phyloP scores from a whole-genome alignment of 2,797 vertebrate genomes.

The Anas capensis region DNA sequence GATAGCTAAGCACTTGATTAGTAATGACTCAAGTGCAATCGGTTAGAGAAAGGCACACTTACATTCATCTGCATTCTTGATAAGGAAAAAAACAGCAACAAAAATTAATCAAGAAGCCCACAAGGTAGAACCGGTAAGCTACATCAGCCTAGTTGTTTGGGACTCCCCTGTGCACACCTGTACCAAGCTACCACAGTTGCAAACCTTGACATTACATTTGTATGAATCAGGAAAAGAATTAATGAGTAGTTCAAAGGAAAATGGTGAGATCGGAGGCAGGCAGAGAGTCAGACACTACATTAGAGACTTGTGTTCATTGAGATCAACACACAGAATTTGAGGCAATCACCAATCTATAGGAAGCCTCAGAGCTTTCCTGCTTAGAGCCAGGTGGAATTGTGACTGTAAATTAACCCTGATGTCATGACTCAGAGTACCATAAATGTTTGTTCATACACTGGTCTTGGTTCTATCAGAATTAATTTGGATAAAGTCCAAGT shows the following conservation, averaged over 20 bases:
- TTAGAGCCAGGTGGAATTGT: not conserved
- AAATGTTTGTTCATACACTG: not conserved
- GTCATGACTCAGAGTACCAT: not conserved
- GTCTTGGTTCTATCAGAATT: not conserved
- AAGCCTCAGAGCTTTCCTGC: not conserved
- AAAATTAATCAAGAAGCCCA: not conserved
- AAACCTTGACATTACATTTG: not conserved
- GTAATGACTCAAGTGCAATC: not conserved
- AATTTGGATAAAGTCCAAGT: not conserved
- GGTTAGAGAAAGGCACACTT: not conserved
- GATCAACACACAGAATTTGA: not conserved
- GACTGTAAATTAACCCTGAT: not conserved
- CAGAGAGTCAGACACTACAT: not conserved
- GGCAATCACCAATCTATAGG: not conserved
- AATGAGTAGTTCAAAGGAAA: not conserved
- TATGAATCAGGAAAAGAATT: not conserved
- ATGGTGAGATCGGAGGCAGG: not conserved
- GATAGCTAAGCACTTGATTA: not conserved
- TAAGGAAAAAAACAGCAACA: too few species aligned
- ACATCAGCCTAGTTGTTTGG: not conserved
- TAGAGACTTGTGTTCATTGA: not conserved
- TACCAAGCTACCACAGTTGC: not conserved
- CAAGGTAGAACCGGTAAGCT: not conserved
- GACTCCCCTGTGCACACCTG: not conserved
- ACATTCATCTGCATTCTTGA: not conserved